Evolutionary conservation across 1,140 invertebrate genomes (phyloP), one percentile per base, ranked within the genome.

Genomic region (Arctopsyche grandis): DNA sequence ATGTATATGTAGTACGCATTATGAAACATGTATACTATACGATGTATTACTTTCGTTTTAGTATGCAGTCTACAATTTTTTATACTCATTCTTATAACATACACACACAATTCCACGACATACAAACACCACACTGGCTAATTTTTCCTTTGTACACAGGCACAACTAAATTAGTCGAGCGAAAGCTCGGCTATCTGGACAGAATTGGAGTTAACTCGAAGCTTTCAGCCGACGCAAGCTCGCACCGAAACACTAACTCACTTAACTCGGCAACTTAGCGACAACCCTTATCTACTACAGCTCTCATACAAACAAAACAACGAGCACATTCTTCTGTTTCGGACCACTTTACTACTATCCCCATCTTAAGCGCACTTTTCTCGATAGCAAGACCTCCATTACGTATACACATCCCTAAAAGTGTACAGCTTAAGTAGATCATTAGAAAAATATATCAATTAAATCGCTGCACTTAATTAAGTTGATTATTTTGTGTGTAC

Each of bases 231-330:
- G 21, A 19, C 16, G 29, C 29, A 38, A 38, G 29, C 29, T 38
- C 29, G 29, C 29, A 38, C 56, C 16, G 16, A 60, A 60, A 60
- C 56, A 60, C 56, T 60, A 60, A 60, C 56, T 60, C n/a, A 60
- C n/a, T 60, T 60, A 60, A 60, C 21, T 60, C 21, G 29, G 29
- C 56, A 60, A 60, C 56, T 60, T 60, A 19, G 29, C 29, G 29
- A 38, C 16, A 60, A 19, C 56, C 16, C 56, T 60, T 21, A 60
- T 60, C 56, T 21, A 21, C 29, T 38, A 60, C 7, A 21, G 56
- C 56, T 60, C 16, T 60, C 21, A 60, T 60, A 16, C 7, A 7
- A 7, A 38, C 29, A 38, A 38, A 38, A 38, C 29, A 38, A 38
- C 29, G 56, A 21, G 16, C 56, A 60, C 7, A 60, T 60, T 60